A percentile compares a stretch with the other conserved stretches of the same genome.
Conservation (phyloP, 2,888 invertebrate species). For the Helleia helle region DNA sequence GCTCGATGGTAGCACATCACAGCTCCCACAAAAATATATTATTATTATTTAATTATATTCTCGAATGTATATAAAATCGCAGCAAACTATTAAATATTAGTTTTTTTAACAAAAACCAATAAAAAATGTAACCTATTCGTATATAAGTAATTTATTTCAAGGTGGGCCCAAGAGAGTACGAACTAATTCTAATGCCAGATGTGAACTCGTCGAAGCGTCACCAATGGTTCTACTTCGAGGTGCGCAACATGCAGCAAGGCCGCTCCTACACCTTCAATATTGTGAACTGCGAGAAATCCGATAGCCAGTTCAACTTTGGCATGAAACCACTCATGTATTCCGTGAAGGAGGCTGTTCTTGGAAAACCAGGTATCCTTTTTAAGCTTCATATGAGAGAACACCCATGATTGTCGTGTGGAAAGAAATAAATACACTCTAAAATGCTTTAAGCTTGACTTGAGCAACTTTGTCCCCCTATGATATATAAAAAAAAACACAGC, state of each 20-base stretch:
- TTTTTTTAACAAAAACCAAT: background rate
- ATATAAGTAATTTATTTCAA: slow-evolving; percentile 38
- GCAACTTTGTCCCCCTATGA: no score
- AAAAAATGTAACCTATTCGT: background rate
- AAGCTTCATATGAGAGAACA: no score
- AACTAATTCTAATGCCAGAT: slow-evolving; percentile 87
- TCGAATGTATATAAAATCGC: background rate
- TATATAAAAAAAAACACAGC: no score
- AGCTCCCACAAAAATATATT: no score
- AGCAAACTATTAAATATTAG: no score
- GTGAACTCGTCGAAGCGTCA: slow-evolving; percentile 85
- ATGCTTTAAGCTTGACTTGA: no score
- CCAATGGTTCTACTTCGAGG: slow-evolving; percentile 94
- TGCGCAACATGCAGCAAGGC: slow-evolving; percentile 82
- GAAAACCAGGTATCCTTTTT: slow-evolving; percentile 57
- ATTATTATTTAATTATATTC: no score
- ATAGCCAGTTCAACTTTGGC: slow-evolving; percentile 90
- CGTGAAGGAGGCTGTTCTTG: slow-evolving; percentile 78
- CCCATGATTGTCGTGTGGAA: no score
- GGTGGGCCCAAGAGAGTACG: slow-evolving; percentile 85
- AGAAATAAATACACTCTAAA: no score
- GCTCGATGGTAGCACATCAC: no score
- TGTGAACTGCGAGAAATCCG: slow-evolving; percentile 89
- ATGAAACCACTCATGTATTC: slow-evolving; percentile 93
- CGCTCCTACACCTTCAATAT: slow-evolving; percentile 87